Conservation (phyloP, 2,888 invertebrate species). For the Eristalis intricaria region DNA sequence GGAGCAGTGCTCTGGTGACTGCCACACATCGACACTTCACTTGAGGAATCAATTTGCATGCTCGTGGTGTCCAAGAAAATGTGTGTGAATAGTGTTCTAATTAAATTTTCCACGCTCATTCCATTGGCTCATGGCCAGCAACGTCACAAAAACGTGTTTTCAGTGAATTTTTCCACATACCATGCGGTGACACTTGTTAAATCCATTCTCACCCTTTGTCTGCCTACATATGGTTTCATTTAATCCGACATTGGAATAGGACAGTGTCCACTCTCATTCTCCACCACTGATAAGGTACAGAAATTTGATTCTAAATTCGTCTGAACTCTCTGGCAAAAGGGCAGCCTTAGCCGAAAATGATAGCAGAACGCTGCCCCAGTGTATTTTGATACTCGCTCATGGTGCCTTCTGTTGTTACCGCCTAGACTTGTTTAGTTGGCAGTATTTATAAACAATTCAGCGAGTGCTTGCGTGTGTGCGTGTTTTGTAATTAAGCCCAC, state of each 20-base stretch:
- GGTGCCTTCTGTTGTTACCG: background rate
- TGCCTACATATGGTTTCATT: background rate
- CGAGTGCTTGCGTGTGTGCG: background rate
- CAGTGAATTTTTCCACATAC: background rate
- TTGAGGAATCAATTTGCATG: conserved; percentile 27
- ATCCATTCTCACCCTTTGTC: background rate
- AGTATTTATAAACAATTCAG: background rate
- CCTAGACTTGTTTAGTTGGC: background rate
- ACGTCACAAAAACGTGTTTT: conserved; percentile 5
- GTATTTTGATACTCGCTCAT: background rate
- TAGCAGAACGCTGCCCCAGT: background rate
- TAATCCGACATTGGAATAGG: background rate
- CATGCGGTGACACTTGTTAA: conserved; percentile 32
- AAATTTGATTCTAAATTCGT: background rate
- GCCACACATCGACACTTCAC: background rate
- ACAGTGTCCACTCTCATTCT: background rate
- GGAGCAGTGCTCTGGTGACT: background rate
- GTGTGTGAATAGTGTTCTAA: background rate
- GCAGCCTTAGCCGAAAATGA: background rate
- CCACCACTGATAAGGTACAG: background rate
- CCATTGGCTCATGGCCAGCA: conserved; percentile 6
- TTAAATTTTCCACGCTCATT: background rate
- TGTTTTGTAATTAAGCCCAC: background rate
- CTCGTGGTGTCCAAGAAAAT: background rate
- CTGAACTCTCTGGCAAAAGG: background rate